Evolutionary conservation across 2,797 vertebrate genomes (phyloP), one percentile per base, ranked within the genome.

Genomic region (Intellagama lesueurii): DNA sequence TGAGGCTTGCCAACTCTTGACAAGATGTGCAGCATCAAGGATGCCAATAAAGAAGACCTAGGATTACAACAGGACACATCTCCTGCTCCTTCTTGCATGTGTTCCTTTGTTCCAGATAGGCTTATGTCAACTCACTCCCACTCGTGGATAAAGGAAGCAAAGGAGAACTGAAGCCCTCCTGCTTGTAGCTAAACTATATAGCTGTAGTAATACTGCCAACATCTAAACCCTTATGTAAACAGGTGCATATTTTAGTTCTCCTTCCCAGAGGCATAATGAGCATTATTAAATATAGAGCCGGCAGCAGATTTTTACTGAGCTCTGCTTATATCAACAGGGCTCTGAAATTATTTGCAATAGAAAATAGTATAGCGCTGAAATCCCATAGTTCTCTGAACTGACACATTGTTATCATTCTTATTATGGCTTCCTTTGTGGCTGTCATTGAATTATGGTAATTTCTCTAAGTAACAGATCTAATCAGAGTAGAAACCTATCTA

Each of bases 381-480:
- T 89, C 90, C 88, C 94, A 94, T 80, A 90, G 90, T 93, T 81
- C 93, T 95, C 90, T 92, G 94, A 94, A 94, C 92, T 92, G 94
- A 91, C 91, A 94, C 89, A 80, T 88, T 92, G 92, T 96, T 95
- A 95, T 94, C 93, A 94, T 89, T 88, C 91, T 93, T 94, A 94
- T 94, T 95, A 92, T 49, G 92, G 91, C 95, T 95, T 96, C 93
- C 95, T 95, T 95, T 94, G 85, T 85, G 94, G 88, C 90, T 97
- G 95, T 93, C 95, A 95, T 93, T 93, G 93, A 95, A 95, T 95
- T 96, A 95, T 93, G 95, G 93, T 96, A 95, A 95, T 96, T 95
- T 96, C 94, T 95, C 88, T 94, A 84, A 94, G 94, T 95, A 93
- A 91, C 0, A 2, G 81, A 81, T 94, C 96, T 96, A 95, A 96